A percentile compares a stretch with the other conserved stretches of the same genome.
Evolutionary conservation across 2,797 vertebrate genomes (phyloP).

Genomic region (Periparus ater): DNA sequence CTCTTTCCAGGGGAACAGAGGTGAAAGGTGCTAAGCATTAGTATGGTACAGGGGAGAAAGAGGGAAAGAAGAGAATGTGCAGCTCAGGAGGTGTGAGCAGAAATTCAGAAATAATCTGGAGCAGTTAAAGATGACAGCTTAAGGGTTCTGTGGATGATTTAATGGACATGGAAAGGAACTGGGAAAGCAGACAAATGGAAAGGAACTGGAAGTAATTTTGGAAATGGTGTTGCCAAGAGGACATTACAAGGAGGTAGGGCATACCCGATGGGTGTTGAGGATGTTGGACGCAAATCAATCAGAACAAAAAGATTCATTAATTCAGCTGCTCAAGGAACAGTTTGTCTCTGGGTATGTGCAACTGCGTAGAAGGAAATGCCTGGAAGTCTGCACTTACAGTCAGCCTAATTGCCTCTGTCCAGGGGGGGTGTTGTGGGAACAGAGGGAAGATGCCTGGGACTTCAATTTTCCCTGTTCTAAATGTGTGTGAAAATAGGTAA

Average conservation of each 20-base stretch:
- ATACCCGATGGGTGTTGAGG: neutral
- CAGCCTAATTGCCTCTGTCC: neutral
- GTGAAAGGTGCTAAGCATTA: neutral
- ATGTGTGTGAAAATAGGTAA: neutral
- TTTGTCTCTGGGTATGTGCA: slow-evolving; percentile 40
- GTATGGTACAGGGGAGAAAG: neutral
- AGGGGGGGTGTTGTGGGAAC: neutral
- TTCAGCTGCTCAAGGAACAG: slow-evolving; percentile 32
- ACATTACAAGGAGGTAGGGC: neutral
- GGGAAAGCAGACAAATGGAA: slow-evolving; percentile 18
- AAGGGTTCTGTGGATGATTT: neutral
- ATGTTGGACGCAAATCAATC: slow-evolving; percentile 22
- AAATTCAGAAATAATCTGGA: neutral
- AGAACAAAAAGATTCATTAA: slow-evolving; percentile 18
- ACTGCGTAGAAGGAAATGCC: slow-evolving; percentile 46
- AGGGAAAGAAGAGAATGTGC: neutral
- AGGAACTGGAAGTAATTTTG: slow-evolving; percentile 32
- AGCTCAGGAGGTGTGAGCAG: neutral
- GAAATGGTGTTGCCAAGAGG: neutral
- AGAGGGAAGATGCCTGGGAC: neutral
- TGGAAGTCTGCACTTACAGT: slow-evolving; percentile 24
- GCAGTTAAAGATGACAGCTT: neutral
- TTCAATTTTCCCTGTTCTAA: neutral
- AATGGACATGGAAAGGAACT: neutral
- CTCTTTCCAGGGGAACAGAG: neutral